Percentiles rank a stretch among this genome's conserved stretches.
These are phyloP conservation scores for Drosophila bocqueti DNA, from an alignment of 1,140 invertebrate genomes.

Conservation along the genomic window DNA sequence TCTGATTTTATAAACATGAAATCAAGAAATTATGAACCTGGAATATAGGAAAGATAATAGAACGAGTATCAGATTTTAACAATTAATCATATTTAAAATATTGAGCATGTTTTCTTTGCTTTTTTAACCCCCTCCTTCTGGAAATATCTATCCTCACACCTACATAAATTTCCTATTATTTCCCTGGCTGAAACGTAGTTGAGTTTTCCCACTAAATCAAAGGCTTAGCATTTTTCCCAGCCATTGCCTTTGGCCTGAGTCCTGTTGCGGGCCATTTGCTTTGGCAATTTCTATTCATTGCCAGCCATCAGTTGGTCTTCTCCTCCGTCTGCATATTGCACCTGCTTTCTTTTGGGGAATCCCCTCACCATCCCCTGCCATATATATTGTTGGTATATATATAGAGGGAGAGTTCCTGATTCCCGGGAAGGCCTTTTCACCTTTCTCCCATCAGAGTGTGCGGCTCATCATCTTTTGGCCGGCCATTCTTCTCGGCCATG, in stretches of 20 bases:
- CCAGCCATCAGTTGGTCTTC: constrained; percentile 73
- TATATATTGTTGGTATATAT: constrained; percentile 25
- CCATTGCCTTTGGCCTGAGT: constrained; percentile 11
- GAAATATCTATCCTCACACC: neutral
- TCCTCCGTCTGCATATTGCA: constrained; percentile 53
- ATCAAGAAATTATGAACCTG: neutral
- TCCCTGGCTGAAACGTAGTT: neutral
- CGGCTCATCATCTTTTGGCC: constrained; percentile 55
- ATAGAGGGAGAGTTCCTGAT: constrained; percentile 28
- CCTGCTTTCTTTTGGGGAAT: constrained; percentile 20
- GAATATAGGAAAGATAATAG: too few species aligned
- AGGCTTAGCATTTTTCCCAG: constrained; percentile 7
- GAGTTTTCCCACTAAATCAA: constrained; percentile 3
- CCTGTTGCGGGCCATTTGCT: constrained; percentile 62
- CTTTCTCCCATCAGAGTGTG: constrained; percentile 37
- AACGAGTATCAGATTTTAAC: too few species aligned
- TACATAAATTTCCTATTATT: neutral
- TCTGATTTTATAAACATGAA: neutral
- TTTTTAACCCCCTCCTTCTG: neutral
- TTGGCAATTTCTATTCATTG: constrained; percentile 84
- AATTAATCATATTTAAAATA: too few species aligned
- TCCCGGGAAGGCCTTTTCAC: neutral
- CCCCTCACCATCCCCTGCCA: neutral
- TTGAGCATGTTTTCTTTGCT: neutral
- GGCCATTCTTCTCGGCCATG: constrained; percentile 12